Conservation (phyloP, 2,113 vertebrate species). For the Corythoichthys intestinalis region DNA sequence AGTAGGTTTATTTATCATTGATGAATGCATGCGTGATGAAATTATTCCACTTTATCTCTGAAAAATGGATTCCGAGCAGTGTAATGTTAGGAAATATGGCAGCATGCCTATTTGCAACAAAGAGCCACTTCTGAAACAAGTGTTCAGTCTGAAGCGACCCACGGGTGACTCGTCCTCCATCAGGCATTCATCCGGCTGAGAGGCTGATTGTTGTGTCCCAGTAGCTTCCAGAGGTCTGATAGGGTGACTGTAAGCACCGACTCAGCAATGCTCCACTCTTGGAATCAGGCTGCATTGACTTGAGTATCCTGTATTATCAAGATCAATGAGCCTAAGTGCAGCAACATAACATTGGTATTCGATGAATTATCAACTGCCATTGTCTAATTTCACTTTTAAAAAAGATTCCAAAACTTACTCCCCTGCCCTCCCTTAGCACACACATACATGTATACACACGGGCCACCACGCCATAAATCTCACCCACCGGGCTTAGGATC, state of each 20-base stretch:
- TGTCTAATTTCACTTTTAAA: constrained; percentile 5
- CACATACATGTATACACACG: constrained; percentile 18
- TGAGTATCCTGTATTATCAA: background rate
- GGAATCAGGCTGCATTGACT: constrained; percentile 20
- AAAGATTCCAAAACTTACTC: constrained; percentile 10
- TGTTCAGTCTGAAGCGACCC: constrained; percentile 2
- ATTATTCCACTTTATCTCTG: constrained; percentile 39
- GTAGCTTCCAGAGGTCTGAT: constrained; percentile 46
- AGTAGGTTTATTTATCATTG: constrained; percentile 74
- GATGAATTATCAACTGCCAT: background rate
- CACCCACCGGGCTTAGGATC: constrained; percentile 57
- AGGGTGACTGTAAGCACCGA: constrained; percentile 29
- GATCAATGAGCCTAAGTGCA: background rate
- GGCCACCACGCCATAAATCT: constrained; percentile 67
- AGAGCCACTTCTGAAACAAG: constrained; percentile 52
- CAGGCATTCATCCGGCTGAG: constrained; percentile 41
- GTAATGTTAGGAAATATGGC: constrained; percentile 56
- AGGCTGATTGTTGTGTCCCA: constrained; percentile 51
- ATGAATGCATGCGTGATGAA: constrained; percentile 8
- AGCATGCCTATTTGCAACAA: constrained; percentile 55
- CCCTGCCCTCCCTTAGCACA: constrained; percentile 3
- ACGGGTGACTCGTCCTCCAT: constrained; percentile 19
- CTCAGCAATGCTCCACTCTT: constrained; percentile 31
- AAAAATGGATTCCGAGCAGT: constrained; percentile 36
- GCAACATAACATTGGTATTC: background rate